Evolutionary conservation across 1,140 invertebrate species (phyloP).

Genomic region (Heliothis virescens): DNA sequence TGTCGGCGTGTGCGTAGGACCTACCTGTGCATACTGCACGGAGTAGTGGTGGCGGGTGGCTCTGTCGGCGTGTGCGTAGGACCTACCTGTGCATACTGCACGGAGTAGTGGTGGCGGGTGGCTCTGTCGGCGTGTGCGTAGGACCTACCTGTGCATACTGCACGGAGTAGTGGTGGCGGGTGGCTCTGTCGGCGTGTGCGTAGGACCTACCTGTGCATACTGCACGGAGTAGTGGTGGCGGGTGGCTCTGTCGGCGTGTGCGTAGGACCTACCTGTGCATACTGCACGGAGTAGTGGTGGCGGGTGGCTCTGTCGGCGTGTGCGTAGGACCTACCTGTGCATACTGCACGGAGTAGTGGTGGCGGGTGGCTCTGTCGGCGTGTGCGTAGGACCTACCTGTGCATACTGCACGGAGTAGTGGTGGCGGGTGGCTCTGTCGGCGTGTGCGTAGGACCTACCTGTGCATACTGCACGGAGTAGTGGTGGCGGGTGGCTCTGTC

Average conservation of each 20-base stretch:
- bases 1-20: conserved; percentile 69
- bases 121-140: conserved; percentile 69
- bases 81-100: conserved; percentile 67
- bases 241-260: conserved; percentile 64
- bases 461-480: conserved; percentile 64
- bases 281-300: conserved; percentile 67
- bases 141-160: conserved; percentile 66
- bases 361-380: conserved; percentile 63
- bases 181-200: conserved; percentile 64
- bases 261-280: conserved; percentile 70
- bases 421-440: conserved; percentile 61
- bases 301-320: conserved; percentile 63
- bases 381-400: conserved; percentile 71
- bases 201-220: conserved; percentile 70
- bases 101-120: conserved; percentile 64
- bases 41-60: conserved; percentile 65
- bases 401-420: conserved; percentile 67
- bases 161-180: conserved; percentile 65
- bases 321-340: conserved; percentile 71
- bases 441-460: conserved; percentile 71
- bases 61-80: conserved; percentile 68
- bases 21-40: conserved; percentile 66
- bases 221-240: conserved; percentile 66
- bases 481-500: conserved; percentile 63
- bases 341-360: conserved; percentile 66